Conservation (phyloP, 2,113 vertebrate genomes). For the Mohoua ochrocephala region DNA sequence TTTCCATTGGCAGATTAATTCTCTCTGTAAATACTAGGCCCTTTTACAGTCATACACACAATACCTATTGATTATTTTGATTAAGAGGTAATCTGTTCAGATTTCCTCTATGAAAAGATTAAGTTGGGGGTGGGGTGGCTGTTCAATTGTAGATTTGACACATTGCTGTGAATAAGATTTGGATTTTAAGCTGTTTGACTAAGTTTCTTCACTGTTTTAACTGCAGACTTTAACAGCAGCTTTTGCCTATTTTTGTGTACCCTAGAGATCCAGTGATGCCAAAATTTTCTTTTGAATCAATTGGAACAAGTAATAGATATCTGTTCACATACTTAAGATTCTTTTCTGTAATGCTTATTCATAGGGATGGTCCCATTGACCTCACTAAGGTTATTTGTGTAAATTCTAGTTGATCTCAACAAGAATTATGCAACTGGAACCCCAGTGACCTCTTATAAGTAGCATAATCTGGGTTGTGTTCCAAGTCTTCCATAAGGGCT, state of each 20-base stretch:
- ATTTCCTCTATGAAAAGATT: background rate
- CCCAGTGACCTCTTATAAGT: constrained; percentile 8
- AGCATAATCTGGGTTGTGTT: constrained; percentile 11
- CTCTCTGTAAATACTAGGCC: background rate
- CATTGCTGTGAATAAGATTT: background rate
- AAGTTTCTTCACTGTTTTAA: background rate
- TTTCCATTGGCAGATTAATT: background rate
- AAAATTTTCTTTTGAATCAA: background rate
- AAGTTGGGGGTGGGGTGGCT: background rate
- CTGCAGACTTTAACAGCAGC: background rate
- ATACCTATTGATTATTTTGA: background rate
- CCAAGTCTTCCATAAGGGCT: constrained; percentile 1
- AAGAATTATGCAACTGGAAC: constrained; percentile 17
- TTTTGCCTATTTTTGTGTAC: background rate
- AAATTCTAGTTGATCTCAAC: constrained; percentile 7
- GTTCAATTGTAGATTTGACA: background rate
- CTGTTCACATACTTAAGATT: background rate
- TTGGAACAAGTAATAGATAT: background rate
- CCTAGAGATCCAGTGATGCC: background rate
- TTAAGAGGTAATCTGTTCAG: background rate
- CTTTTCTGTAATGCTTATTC: background rate
- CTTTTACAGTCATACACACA: background rate
- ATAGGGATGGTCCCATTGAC: background rate
- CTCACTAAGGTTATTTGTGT: constrained; percentile 6
- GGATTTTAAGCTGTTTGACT: background rate